phyloP scores from a whole-genome alignment of 2,888 invertebrate species.

The Harpalus rubripes region DNA sequence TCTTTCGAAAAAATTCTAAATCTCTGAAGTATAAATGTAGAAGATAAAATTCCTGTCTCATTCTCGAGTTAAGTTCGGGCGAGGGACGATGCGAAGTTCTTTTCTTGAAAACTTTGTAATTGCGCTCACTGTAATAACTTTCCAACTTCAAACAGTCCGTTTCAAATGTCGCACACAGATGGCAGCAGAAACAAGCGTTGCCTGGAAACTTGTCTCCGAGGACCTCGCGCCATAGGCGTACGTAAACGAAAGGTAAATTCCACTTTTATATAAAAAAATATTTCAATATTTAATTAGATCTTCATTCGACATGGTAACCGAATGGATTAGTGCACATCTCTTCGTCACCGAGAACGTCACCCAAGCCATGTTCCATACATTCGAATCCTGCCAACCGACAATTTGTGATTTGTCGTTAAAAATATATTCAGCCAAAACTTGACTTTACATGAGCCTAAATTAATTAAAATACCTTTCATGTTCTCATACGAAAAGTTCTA shows the following conservation, averaged over 20 bases:
- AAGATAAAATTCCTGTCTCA: slow-evolving; percentile 6
- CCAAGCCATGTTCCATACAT: too few relatives aligned
- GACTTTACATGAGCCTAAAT: too few relatives aligned
- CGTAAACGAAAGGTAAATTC: background rate
- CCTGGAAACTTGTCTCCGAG: slow-evolving; percentile 69
- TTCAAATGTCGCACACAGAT: slow-evolving; percentile 70
- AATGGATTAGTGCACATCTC: too few relatives aligned
- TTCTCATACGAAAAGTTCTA: too few relatives aligned
- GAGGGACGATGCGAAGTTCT: slow-evolving; percentile 67
- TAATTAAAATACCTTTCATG: too few relatives aligned
- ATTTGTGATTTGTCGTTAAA: too few relatives aligned
- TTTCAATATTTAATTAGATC: background rate
- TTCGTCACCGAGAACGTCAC: too few relatives aligned
- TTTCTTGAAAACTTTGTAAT: slow-evolving; percentile 71
- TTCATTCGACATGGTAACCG: too few relatives aligned
- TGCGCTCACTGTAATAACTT: slow-evolving; percentile 70
- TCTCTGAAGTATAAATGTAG: background rate
- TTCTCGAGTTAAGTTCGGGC: background rate
- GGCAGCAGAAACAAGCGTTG: slow-evolving; percentile 71
- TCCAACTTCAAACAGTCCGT: slow-evolving; percentile 71
- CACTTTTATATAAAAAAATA: background rate
- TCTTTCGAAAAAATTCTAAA: background rate
- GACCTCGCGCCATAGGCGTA: slow-evolving; percentile 26
- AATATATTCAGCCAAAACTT: too few relatives aligned
- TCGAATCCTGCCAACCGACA: too few relatives aligned